Evolutionary conservation across 2,797 vertebrate genomes (phyloP), one percentile per base, ranked within the genome.

Genomic region (Rhinophrynus dorsalis): DNA sequence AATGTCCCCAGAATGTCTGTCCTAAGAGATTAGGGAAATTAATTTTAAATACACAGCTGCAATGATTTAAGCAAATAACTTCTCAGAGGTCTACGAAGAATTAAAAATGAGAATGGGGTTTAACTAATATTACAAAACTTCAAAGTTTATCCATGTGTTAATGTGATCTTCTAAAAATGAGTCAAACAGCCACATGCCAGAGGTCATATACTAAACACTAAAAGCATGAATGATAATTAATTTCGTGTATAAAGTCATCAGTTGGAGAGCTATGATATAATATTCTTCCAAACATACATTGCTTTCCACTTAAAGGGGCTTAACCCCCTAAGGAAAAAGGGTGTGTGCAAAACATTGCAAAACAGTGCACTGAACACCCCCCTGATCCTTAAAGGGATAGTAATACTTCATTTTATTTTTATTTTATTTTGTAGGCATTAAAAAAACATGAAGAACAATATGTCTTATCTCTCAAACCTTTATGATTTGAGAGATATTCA

Each of bases 21-120:
- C 48, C 17, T 13, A 18, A 11, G 57, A 60, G 45, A 32, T 23
- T 52, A 40, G 32, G 29, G 45, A 24, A 52, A 52, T 68, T 40
- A 21, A 15, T 51, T 68, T 52, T 68, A 18, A 26, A 12, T 26
- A 10, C 55, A 57, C 67, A 69, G 67, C 67, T 69, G 67, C 17
- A 21, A 48, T 35, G 40, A 55, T 20, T 26, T 54, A 32, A 44
- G 37, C 15, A 54, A 61, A 48, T 58, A 40, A 17, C 29, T 40
- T 61, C 23, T 54, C 18, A 54, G 48, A 26, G 20, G 26, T 54
- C n/a, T 13, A 4, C 8, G 29, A 20, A 68, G 21, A 8, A 44
- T 6, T 26, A 51, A 60, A 32, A 40, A 6, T 50, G 15, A 58
- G 44, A 48, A 24, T 33, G 5, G 17, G 12, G 15, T 18, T 42